A percentile compares a stretch with the other conserved stretches of the same genome.
Conservation (phyloP, 92 coral and sea anemone species). For the Heteractis magnifica region DNA sequence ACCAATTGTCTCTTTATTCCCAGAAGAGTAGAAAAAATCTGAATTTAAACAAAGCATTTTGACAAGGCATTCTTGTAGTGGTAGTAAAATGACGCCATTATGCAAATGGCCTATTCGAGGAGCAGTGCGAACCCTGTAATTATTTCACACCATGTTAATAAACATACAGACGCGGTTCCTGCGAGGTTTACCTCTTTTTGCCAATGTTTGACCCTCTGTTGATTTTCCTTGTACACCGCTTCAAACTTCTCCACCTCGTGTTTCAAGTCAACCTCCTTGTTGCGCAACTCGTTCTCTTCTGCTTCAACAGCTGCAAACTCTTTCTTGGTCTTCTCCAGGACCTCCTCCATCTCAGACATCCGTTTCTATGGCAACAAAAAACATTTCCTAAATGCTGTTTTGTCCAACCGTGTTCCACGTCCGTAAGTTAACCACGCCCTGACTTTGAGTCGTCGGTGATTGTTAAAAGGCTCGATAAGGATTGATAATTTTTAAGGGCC, state of each 20-base stretch:
- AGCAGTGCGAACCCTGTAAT: neutral
- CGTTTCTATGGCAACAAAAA: conserved; percentile 50
- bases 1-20: too few relatives aligned
- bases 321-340: conserved; percentile 38
- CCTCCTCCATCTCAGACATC: conserved; percentile 70
- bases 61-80: too few relatives aligned
- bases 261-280: conserved; percentile 87
- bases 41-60: too few relatives aligned
- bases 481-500: too few relatives aligned
- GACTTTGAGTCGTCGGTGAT: too few relatives aligned
- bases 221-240: conserved; percentile 74
- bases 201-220: conserved; percentile 86
- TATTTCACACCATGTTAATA: neutral
- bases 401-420: neutral
- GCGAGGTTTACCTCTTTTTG: conserved; percentile 70
- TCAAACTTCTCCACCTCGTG: conserved; percentile 92
- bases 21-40: too few relatives aligned
- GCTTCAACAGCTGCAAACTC: conserved; percentile 70
- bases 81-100: too few relatives aligned
- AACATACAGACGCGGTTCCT: neutral
- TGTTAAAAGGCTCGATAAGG: too few relatives aligned
- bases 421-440: too few relatives aligned
- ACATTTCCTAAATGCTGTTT: neutral
- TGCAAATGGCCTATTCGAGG: too few relatives aligned
- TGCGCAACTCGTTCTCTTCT: conserved; percentile 72